Percentiles rank a stretch among this genome's conserved stretches.
phyloP scores from a whole-genome alignment of 2,888 invertebrate species.

The Andrena camellia region DNA sequence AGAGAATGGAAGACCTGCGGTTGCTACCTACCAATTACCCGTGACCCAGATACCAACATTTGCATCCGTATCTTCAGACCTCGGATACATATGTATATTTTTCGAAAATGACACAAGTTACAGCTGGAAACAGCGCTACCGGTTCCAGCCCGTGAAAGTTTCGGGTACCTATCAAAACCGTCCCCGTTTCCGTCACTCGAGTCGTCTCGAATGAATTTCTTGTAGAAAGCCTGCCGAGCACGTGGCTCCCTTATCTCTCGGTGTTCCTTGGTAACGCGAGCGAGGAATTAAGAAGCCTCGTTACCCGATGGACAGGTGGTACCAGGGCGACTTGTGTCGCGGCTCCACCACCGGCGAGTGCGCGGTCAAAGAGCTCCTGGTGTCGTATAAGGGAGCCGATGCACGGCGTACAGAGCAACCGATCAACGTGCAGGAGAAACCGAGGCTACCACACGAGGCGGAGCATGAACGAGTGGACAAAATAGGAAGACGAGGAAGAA shows the following conservation, averaged over 20 bases:
- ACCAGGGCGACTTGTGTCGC: conserved; percentile 10
- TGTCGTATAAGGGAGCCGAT: conserved; percentile 59
- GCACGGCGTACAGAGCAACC: conserved; percentile 39
- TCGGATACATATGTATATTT: too few species aligned
- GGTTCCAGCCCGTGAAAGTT: background rate
- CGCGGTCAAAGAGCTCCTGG: conserved; percentile 41
- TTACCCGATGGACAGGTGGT: conserved; percentile 53
- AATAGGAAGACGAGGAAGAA: conserved; percentile 82
- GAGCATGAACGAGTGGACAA: conserved; percentile 80
- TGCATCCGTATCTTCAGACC: too few species aligned
- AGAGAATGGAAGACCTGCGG: too few species aligned
- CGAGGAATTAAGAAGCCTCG: conserved; percentile 25
- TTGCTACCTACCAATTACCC: too few species aligned
- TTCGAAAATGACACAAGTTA: too few species aligned
- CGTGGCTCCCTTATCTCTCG: background rate
- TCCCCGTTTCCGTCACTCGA: background rate
- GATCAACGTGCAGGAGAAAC: conserved; percentile 66
- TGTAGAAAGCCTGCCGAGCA: background rate
- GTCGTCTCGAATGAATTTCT: background rate
- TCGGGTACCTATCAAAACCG: background rate
- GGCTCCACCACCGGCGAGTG: conserved; percentile 41
- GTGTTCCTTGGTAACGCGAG: background rate
- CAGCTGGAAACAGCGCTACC: background rate
- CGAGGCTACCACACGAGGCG: conserved; percentile 77
- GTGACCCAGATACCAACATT: too few species aligned